Conservation (phyloP, 2,888 invertebrate species). For the Trichogramma dendrolimi region DNA sequence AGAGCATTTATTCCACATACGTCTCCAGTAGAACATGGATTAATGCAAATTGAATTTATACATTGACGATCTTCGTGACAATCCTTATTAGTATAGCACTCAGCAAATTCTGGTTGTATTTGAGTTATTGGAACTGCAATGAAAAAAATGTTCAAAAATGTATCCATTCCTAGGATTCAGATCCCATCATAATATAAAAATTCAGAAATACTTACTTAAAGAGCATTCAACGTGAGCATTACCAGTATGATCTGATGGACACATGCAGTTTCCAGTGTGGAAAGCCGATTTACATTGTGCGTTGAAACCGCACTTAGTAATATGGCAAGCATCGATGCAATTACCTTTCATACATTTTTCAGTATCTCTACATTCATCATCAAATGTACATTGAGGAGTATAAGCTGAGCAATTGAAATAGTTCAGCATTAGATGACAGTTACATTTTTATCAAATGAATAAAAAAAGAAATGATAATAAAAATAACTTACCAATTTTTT, state of each 20-base stretch:
- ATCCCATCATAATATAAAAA: background rate
- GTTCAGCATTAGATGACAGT: background rate
- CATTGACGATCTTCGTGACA: slow-evolving; percentile 74
- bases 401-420: slow-evolving; percentile 18
- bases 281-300: slow-evolving; percentile 73
- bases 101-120: slow-evolving; percentile 51
- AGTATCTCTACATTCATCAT: slow-evolving; percentile 70
- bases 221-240: slow-evolving; percentile 76
- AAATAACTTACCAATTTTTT: slow-evolving; percentile 50
- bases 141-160: slow-evolving; percentile 1
- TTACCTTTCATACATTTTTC: slow-evolving; percentile 73
- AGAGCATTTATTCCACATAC: slow-evolving; percentile 78
- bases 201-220: slow-evolving; percentile 51
- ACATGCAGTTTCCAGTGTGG: slow-evolving; percentile 74
- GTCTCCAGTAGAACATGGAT: slow-evolving; percentile 67
- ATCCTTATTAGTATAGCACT: slow-evolving; percentile 75
- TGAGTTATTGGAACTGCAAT: slow-evolving; percentile 41
- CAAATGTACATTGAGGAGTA: slow-evolving; percentile 57
- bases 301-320: slow-evolving; percentile 76
- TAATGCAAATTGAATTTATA: slow-evolving; percentile 70
- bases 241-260: slow-evolving; percentile 73
- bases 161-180: background rate
- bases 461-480: background rate
- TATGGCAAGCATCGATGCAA: slow-evolving; percentile 75
- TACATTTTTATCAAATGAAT: background rate